Conservation (phyloP, 2,113 vertebrate species). For the Charadrius vociferus region DNA sequence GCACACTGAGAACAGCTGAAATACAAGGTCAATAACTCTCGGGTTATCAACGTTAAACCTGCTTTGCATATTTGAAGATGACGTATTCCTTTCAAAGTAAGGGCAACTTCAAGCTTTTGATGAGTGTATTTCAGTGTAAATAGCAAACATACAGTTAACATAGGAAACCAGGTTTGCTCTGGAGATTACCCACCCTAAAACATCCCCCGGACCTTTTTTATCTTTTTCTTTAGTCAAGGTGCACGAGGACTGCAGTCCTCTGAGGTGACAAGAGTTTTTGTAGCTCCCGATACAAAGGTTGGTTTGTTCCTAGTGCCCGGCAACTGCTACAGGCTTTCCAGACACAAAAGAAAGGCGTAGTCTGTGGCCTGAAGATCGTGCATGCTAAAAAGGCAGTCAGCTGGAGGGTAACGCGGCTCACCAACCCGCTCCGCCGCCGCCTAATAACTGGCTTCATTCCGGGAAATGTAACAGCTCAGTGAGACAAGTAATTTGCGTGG, state of each 20-base stretch:
- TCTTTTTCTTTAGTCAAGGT: background rate
- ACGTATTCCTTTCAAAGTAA: constrained; percentile 44
- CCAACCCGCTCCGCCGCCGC: background rate
- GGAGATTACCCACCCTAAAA: background rate
- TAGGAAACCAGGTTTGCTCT: background rate
- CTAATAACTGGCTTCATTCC: background rate
- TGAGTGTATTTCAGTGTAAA: background rate
- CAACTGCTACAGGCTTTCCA: constrained; percentile 55
- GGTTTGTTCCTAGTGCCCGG: constrained; percentile 31
- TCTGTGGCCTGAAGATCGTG: constrained; percentile 63
- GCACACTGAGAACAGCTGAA: constrained; percentile 28
- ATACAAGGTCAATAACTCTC: constrained; percentile 52
- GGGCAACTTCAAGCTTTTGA: constrained; percentile 31
- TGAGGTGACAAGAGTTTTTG: constrained; percentile 22
- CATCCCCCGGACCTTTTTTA: background rate
- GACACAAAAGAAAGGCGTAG: constrained; percentile 70
- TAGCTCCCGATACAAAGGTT: background rate
- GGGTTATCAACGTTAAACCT: constrained; percentile 3
- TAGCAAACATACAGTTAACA: background rate
- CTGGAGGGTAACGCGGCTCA: constrained; percentile 15
- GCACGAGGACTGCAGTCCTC: background rate
- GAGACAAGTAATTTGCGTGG: background rate
- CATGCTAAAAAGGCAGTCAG: constrained; percentile 63
- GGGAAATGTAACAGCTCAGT: background rate
- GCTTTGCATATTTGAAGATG: constrained; percentile 46